These are phyloP conservation scores for Limnephilus lunatus DNA, from an alignment of 2,888 invertebrate species.

Conservation along the genomic window DNA sequence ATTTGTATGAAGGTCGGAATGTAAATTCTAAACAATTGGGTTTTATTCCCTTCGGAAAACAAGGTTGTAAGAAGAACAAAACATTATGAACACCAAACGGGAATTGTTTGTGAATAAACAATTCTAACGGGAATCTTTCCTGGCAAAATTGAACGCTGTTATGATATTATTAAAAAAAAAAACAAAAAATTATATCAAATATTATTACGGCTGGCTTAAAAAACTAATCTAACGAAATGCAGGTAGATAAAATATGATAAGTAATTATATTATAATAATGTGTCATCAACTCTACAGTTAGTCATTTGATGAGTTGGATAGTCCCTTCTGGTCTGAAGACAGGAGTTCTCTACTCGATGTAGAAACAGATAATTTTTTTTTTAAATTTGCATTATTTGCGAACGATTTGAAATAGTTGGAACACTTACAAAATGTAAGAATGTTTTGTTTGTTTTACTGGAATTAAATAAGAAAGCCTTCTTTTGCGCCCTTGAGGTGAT, in stretches of 20 bases:
- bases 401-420: not conserved
- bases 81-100: not conserved
- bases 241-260: not conserved
- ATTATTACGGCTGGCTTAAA: not conserved
- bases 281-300: not conserved
- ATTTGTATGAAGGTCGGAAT: not conserved
- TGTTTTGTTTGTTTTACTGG: not conserved
- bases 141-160: not conserved
- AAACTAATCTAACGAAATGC: not conserved
- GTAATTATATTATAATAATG: not conserved
- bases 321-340: no score
- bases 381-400: no score
- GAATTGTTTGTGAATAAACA: not conserved
- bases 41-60: not conserved
- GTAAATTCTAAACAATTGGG: not conserved
- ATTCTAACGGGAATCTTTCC: not conserved
- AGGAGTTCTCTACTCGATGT: not conserved
- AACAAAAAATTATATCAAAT: not conserved
- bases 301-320: not conserved
- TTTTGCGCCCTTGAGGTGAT: no score
- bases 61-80: not conserved
- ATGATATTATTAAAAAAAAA: not conserved
- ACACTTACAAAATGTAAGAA: not conserved
- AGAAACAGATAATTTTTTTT: not conserved
- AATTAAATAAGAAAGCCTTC: not conserved